Base-by-base conservation (phyloP, 2,797 vertebrate genomes). In the Denticeps clupeoides region DNA sequence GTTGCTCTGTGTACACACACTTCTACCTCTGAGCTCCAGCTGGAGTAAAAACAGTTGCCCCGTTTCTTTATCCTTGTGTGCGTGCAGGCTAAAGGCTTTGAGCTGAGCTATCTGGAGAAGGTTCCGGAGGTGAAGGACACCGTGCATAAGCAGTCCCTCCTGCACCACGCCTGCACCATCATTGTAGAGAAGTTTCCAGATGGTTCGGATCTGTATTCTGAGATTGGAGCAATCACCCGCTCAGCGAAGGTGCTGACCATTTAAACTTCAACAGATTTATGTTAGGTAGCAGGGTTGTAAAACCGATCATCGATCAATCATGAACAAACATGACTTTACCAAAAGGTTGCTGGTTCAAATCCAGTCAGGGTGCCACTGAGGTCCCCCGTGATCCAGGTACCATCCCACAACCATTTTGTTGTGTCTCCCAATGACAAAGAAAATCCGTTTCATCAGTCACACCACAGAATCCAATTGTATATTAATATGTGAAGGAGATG, bases 71-170 rank as follows among this genome's bases (percentile, higher is more conserved):
- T 13, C 12, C 25, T 37, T 47, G n/a, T 40, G 22, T 57, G 19
- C 41, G 15, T 43, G 32, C 28, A 98, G 93, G 93, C 89, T 51
- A 97, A 98, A 84, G 93, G 91, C 41, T 98, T 98, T 81, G 93
- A 98, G 78, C 77, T 98, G 72, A 89, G 82, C 76, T 98, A 98
- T 82, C 85, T 98, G 72, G 92, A 97, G 81, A 98, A 98, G 73
- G 93, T 98, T 77, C 91, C 92, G 10, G 93, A 98, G 75, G 93
- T 98, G 53, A 98, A 98, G 79, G 93, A 98, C 77, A 98, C 93
- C 0, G 89, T 95, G 64, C 93, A 97, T 54, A 97, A 97, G 67
- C 93, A 98, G 77, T 97, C 93, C 0, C 82, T 98, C 53, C 84
- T 98, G 61, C 89, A 98, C 69, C 93, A 98, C 0, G 82, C 89